Conservation (phyloP, 1,140 invertebrate species). For the Amyelois transitella region DNA sequence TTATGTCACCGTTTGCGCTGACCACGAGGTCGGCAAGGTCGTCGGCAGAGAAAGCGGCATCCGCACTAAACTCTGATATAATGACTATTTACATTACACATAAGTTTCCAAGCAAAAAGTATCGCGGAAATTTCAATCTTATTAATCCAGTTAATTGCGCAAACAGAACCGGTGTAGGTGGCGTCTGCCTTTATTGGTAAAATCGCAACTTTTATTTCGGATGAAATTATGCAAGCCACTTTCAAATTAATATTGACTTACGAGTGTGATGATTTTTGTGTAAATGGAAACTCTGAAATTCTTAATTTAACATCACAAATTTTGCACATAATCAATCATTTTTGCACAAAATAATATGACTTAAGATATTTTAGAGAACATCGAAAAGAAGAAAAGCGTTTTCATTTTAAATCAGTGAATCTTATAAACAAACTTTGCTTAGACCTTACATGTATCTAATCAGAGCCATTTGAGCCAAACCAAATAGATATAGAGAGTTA, state of each 20-base stretch:
- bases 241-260: background rate
- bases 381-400: too few relatives aligned
- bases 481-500: too few relatives aligned
- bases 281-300: too few relatives aligned
- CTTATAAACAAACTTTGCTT: too few relatives aligned
- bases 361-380: too few relatives aligned
- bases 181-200: background rate
- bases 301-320: too few relatives aligned
- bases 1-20: background rate
- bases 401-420: too few relatives aligned
- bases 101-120: slow-evolving; percentile 11
- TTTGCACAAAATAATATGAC: too few relatives aligned
- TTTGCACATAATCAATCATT: too few relatives aligned
- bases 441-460: too few relatives aligned
- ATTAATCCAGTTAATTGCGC: slow-evolving; percentile 14
- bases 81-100: background rate
- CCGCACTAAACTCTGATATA: slow-evolving; percentile 7
- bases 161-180: background rate
- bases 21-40: background rate
- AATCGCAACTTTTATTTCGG: background rate
- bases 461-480: too few relatives aligned
- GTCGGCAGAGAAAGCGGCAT: slow-evolving; percentile 12
- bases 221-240: background rate
- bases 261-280: too few relatives aligned
- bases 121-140: slow-evolving; percentile 10